These are phyloP conservation scores for Ostrea edulis DNA, from an alignment of 1,140 invertebrate genomes.

Conservation along the genomic window DNA sequence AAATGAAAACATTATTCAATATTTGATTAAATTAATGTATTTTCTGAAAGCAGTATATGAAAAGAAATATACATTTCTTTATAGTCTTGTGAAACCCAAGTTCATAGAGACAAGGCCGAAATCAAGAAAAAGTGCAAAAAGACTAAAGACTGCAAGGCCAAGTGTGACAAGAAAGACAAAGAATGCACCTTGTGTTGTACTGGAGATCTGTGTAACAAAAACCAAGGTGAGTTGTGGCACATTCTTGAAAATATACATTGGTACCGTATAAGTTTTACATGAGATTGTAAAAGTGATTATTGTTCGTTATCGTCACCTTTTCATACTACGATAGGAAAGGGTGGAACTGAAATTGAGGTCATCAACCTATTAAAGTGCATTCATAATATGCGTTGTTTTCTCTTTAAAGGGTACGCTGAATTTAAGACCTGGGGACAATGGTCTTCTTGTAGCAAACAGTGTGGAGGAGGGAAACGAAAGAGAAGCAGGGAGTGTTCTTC, in stretches of 20 bases:
- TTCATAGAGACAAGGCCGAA: not conserved
- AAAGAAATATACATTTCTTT: not conserved
- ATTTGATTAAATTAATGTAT: no score
- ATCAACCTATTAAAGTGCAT: no score
- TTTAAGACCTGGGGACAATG: not conserved
- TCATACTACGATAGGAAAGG: no score
- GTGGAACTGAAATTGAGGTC: no score
- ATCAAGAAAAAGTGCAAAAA: not conserved
- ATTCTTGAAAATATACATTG: no score
- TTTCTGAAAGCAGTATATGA: no score
- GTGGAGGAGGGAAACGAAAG: slow-evolving; percentile 13
- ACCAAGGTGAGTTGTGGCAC: not conserved
- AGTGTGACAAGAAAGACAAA: not conserved
- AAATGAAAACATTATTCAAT: no score
- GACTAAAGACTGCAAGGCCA: not conserved
- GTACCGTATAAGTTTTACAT: no score
- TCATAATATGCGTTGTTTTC: no score
- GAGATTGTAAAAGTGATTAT: no score
- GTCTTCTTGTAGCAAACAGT: not conserved
- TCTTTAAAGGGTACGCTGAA: not conserved
- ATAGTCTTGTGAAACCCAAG: not conserved
- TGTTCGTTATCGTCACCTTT: no score
- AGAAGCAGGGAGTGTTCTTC: not conserved
- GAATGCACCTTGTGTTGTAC: not conserved
- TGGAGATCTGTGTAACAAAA: slow-evolving; percentile 11